Evolutionary conservation across 2,797 vertebrate species (phyloP).

Genomic region (Molothrus ater): DNA sequence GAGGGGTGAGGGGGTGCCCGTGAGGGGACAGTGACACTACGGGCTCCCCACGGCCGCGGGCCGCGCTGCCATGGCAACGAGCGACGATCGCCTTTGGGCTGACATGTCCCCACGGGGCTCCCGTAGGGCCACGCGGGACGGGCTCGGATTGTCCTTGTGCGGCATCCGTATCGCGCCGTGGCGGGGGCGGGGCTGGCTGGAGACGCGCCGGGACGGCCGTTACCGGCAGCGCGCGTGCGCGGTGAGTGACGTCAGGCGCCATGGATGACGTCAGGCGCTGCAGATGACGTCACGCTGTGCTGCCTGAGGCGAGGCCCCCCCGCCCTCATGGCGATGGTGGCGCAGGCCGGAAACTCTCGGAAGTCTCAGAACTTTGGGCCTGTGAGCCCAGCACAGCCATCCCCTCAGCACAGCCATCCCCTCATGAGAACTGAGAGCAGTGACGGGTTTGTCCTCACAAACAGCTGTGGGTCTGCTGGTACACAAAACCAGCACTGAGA

Average conservation of each 20-base stretch:
- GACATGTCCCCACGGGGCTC: fast-evolving
- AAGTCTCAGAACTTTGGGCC: too few relatives aligned
- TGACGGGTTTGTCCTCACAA: too few relatives aligned
- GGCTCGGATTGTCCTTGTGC: fast-evolving
- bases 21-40: neutral
- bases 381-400: too few relatives aligned
- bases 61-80: neutral
- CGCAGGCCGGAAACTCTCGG: too few relatives aligned
- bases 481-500: neutral
- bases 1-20: neutral
- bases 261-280: fast-evolving
- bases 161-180: fast-evolving
- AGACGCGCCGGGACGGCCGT: fast-evolving
- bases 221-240: neutral
- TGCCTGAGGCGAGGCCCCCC: fast-evolving
- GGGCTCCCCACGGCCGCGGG: neutral
- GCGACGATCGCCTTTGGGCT: neutral
- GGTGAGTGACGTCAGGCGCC: fast-evolving
- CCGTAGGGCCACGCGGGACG: neutral
- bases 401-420: too few relatives aligned
- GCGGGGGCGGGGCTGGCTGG: neutral
- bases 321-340: neutral
- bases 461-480: too few relatives aligned
- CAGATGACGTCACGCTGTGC: fast-evolving
- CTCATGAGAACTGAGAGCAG: too few relatives aligned